Conservation (phyloP, 1,140 invertebrate genomes). For the Ceratosolen fusciceps region DNA sequence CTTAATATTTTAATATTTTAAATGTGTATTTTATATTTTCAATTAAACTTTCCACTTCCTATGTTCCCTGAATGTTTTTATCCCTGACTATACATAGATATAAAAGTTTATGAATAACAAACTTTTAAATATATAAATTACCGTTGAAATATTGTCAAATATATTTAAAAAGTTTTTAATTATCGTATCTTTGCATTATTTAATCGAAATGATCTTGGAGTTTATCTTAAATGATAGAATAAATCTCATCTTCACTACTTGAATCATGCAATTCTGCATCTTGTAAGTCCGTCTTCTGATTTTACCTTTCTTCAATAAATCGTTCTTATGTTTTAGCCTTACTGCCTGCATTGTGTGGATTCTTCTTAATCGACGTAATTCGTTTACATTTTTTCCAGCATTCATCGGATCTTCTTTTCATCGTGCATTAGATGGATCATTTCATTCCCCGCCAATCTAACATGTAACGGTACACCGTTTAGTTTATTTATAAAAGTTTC, state of each 20-base stretch:
- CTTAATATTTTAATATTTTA: no score
- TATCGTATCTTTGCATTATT: not conserved
- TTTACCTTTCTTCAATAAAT: not conserved
- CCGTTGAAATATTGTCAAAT: not conserved
- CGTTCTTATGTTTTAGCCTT: not conserved
- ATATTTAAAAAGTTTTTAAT: not conserved
- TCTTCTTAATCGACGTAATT: not conserved
- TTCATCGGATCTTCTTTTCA: not conserved
- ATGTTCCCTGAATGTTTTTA: no score
- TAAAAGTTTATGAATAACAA: not conserved
- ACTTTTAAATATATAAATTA: not conserved
- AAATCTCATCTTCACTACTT: not conserved
- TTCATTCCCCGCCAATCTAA: constrained; percentile 4
- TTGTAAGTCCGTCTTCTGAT: not conserved
- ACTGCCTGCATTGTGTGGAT: not conserved
- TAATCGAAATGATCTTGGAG: not conserved
- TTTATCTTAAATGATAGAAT: not conserved
- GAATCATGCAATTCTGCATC: not conserved
- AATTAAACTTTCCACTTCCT: no score
- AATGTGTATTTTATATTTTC: no score
- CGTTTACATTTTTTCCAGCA: not conserved
- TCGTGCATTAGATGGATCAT: constrained; percentile 1
- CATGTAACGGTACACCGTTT: not conserved
- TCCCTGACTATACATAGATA: no score
- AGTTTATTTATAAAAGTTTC: not conserved